Percentiles rank a stretch among this genome's conserved stretches.
Evolutionary conservation across 2,113 vertebrate species (phyloP).

Genomic region (Dicentrarchus labrax): DNA sequence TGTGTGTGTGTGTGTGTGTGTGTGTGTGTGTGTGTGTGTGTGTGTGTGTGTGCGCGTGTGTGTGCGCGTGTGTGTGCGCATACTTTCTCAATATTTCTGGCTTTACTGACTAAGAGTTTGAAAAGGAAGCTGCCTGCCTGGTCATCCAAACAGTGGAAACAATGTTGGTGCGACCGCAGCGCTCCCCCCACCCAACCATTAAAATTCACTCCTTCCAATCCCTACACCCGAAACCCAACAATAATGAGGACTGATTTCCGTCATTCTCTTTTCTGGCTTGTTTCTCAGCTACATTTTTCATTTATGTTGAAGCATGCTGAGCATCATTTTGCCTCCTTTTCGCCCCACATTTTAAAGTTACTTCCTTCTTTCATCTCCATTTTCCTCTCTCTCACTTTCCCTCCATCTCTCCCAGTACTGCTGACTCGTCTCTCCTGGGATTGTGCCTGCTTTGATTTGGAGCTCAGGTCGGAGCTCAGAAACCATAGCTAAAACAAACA

Average conservation of each 20-base stretch:
- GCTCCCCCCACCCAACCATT: slow-evolving; percentile 67
- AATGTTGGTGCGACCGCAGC: slow-evolving; percentile 75
- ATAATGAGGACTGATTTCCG: slow-evolving; percentile 41
- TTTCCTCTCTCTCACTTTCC: slow-evolving; percentile 48
- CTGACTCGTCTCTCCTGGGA: slow-evolving; percentile 82
- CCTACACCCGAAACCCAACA: slow-evolving; percentile 40
- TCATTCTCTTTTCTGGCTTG: slow-evolving; percentile 29
- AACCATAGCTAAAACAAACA: slow-evolving; percentile 85
- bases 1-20: slow-evolving; percentile 37
- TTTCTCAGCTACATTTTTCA: background rate
- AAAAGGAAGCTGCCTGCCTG: slow-evolving; percentile 72
- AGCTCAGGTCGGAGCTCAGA: slow-evolving; percentile 80
- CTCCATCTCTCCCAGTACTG: slow-evolving; percentile 67
- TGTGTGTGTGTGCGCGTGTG: background rate
- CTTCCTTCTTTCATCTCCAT: slow-evolving; percentile 28
- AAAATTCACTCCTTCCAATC: slow-evolving; percentile 71
- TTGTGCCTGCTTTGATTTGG: slow-evolving; percentile 78
- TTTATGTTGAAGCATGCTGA: background rate
- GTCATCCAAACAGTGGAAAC: slow-evolving; percentile 82
- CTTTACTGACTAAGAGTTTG: slow-evolving; percentile 60
- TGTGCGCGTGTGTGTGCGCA: slow-evolving; percentile 35
- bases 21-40: slow-evolving; percentile 40
- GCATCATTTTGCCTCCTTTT: background rate
- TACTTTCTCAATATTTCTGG: slow-evolving; percentile 60
- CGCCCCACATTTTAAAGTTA: background rate